phyloP scores from a whole-genome alignment of 2,113 vertebrate species.

The Tricholaema leucomelas region DNA sequence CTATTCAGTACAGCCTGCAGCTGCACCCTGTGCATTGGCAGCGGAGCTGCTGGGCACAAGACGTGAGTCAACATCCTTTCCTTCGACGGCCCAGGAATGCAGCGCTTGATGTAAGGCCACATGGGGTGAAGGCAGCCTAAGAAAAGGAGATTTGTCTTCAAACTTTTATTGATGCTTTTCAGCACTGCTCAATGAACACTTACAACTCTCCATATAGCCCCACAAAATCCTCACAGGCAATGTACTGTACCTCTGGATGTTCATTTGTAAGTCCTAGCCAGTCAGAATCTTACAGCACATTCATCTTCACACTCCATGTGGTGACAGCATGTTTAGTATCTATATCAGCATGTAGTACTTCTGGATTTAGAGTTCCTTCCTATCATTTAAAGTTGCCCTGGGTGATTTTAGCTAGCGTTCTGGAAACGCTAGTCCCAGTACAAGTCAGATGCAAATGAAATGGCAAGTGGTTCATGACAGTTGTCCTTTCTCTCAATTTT shows the following conservation, averaged over 20 bases:
- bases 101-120: not conserved
- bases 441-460: not conserved
- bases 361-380: not conserved
- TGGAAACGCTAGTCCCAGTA: not conserved
- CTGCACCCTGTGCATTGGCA: not conserved
- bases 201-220: not conserved
- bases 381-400: not conserved
- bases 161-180: not conserved
- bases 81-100: not conserved
- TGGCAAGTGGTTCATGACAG: not conserved
- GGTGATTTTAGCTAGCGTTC: not conserved
- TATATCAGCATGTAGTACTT: not conserved
- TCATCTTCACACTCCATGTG: not conserved
- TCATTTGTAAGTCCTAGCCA: not conserved
- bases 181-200: not conserved
- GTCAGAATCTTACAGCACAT: not conserved
- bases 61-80: not conserved
- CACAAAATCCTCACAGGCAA: not conserved
- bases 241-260: not conserved
- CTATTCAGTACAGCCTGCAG: not conserved
- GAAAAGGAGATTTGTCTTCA: not conserved
- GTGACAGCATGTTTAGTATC: not conserved
- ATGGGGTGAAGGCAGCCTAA: not conserved
- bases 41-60: not conserved
- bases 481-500: not conserved